A percentile compares a stretch with the other conserved stretches of the same genome.
Conservation (phyloP, 2,797 vertebrate genomes). For the Centroberyx gerrardi region DNA sequence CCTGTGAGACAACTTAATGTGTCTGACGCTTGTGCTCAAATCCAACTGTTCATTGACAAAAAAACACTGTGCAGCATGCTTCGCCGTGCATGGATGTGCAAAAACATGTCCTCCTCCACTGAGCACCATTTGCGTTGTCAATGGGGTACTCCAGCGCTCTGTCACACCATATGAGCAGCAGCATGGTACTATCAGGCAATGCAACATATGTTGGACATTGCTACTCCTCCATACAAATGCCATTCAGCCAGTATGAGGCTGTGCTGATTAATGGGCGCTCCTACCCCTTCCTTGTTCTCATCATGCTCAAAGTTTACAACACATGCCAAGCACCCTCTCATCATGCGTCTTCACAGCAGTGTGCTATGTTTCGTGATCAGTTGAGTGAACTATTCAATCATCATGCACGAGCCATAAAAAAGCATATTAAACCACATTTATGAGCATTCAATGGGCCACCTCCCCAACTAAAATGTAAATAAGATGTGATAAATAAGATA, state of each 20-base stretch:
- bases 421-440: constrained; percentile 14
- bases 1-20: constrained; percentile 27
- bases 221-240: constrained; percentile 39
- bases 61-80: constrained; percentile 1
- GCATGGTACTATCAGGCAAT: constrained; percentile 33
- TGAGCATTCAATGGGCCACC: constrained; percentile 18
- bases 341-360: constrained; percentile 37
- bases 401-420: background rate
- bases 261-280: constrained; percentile 1
- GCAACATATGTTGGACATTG: constrained; percentile 40
- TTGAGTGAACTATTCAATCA: constrained; percentile 18
- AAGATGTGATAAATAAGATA: constrained; percentile 34
- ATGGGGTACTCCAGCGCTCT: constrained; percentile 1
- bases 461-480: constrained; percentile 8
- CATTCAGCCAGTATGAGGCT: constrained; percentile 39
- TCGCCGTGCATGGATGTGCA: background rate
- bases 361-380: constrained; percentile 33
- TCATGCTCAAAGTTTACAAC: constrained; percentile 12
- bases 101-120: background rate
- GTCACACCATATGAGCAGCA: constrained; percentile 42
- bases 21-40: constrained; percentile 4
- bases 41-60: constrained; percentile 30
- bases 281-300: background rate
- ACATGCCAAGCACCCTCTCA: constrained; percentile 29
- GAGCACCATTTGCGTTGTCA: background rate